Evolutionary conservation across 1,140 invertebrate species (phyloP).

Genomic region (Argopecten irradians): DNA sequence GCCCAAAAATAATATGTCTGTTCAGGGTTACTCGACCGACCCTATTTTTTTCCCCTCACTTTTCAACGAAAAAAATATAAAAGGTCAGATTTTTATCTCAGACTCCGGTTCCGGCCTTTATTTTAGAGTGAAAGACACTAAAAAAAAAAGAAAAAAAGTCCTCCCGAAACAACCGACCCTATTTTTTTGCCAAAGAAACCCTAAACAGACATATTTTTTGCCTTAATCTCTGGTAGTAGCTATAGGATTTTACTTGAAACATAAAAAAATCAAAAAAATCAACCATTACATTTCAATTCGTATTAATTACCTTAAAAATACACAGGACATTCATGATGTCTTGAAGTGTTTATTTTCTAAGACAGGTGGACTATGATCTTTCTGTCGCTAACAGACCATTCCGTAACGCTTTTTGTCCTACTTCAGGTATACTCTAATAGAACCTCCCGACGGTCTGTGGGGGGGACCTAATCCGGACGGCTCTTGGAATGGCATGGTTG

Average conservation of each 20-base stretch:
- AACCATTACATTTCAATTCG: neutral
- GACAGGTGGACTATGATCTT: neutral
- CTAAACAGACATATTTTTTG: no score
- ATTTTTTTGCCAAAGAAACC: no score
- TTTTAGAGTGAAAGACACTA: no score
- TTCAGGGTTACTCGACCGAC: neutral
- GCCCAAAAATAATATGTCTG: no score
- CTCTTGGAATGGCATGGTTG: conserved; percentile 76
- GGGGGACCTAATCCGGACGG: conserved; percentile 69
- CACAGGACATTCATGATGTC: neutral
- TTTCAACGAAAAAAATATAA: no score
- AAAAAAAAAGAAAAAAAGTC: no score
- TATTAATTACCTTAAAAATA: neutral
- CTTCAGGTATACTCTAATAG: conserved; percentile 65
- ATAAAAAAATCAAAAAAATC: neutral
- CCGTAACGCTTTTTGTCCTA: neutral
- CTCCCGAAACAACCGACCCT: no score
- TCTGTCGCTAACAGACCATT: neutral
- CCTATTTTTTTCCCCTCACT: no score
- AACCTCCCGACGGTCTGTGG: conserved; percentile 73
- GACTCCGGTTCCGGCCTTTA: no score
- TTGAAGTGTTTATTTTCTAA: neutral
- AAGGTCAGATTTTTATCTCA: no score
- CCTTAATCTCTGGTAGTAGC: no score
- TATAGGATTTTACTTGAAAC: neutral